Evolutionary conservation across 2,797 vertebrate species (phyloP), one percentile per base, ranked within the genome.

Genomic region (Melanotaenia pygmaea): DNA sequence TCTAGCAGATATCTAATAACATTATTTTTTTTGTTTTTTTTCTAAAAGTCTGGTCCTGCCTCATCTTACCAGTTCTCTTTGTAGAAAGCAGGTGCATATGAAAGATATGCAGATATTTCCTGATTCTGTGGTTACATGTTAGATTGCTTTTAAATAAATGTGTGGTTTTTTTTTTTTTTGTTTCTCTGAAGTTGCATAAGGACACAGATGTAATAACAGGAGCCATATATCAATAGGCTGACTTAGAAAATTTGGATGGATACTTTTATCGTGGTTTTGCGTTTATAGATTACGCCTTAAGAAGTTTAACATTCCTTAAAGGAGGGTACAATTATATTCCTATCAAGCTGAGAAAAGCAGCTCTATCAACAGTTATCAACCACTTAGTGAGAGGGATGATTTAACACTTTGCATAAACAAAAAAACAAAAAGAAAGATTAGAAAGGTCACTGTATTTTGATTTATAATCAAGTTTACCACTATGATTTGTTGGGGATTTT

Each of bases 1-100:
- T n/a, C 35, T 5, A 35, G 0, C 12, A 12, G 18, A 59, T 0
- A 3, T 62, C 35, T 82, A 30, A 35, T 34, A 14, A 65, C 26
- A 26, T 5, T 30, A 20, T 63, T 59, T 9, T 38, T 16, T 16
- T n/a, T 11, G 4, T 1, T 30, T 18, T 30, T 10, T 66, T 18
- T 24, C 20, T 20, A 35, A n/a, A 34, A 32, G 14, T 47, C 37
- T 59, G 5, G 3, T 13, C 4, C 12, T 30, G 11, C 2, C 0
- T 35, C 5, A 28, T 35, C 4, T 32, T 12, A 9, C 3, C 8
- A 28, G n/a, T 10, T 16, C 35, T 53, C 9, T 38, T 5, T 8
- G n/a, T 18, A 50, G 32, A 72, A 11, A 68, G 18, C 37, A 64
- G 67, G 64, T 71, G 65, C 20, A 62, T 8, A 45, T 7, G 11